phyloP scores from a whole-genome alignment of 2,797 vertebrate genomes.

The Tympanoctomys barrerae region DNA sequence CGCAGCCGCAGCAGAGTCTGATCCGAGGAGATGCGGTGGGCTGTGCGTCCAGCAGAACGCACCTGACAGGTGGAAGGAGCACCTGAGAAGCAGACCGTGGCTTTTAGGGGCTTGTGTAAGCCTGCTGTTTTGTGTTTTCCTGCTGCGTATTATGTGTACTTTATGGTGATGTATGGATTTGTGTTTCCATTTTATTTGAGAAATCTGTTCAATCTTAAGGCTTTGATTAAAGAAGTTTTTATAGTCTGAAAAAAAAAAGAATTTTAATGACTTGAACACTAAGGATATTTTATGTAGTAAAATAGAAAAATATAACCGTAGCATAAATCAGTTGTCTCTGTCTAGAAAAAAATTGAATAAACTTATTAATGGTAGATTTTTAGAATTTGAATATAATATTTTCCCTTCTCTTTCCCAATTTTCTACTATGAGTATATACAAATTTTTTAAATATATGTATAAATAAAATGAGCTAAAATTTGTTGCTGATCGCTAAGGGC shows the following conservation, averaged over 20 bases:
- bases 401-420: neutral
- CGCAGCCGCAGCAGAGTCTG: neutral
- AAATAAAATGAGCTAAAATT: conserved; percentile 21
- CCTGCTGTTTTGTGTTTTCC: too few species aligned
- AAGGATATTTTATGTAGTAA: neutral
- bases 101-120: too few species aligned
- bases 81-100: neutral
- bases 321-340: neutral
- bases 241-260: neutral
- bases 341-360: neutral
- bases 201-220: neutral
- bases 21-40: neutral
- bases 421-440: neutral
- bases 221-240: neutral
- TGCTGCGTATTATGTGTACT: too few species aligned
- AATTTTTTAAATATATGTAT: neutral
- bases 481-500: neutral
- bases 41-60: neutral
- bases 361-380: conserved; percentile 21
- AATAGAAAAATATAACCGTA: neutral
- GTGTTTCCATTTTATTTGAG: too few species aligned
- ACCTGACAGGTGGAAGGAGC: neutral
- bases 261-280: neutral
- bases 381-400: neutral
- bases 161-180: too few species aligned